Percentiles rank a stretch among this genome's conserved stretches.
Evolutionary conservation across 2,888 invertebrate genomes (phyloP).

Genomic region (Ommatoiulus sabulosus): DNA sequence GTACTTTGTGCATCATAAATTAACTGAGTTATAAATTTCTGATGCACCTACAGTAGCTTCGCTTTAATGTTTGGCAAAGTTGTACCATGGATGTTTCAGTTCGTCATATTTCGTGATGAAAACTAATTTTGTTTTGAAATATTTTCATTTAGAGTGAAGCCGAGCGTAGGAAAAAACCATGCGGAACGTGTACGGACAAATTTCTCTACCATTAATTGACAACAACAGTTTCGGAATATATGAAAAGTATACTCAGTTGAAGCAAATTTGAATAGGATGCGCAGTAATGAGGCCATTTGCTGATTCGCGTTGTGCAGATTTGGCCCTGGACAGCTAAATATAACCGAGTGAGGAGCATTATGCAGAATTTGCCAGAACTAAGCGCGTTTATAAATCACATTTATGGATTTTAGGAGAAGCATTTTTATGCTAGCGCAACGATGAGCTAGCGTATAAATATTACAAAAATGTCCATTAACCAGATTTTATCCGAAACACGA

Average conservation of each 20-base stretch:
- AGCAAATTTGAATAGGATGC: neutral
- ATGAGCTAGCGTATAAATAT: neutral
- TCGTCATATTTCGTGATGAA: too few relatives aligned
- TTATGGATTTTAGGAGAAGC: conserved; percentile 12
- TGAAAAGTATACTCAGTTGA: neutral
- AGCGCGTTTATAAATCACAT: neutral
- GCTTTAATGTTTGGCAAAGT: too few relatives aligned
- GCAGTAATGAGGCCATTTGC: neutral
- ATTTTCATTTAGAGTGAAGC: too few relatives aligned
- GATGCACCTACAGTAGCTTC: too few relatives aligned
- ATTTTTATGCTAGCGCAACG: neutral
- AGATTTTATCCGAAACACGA: conserved; percentile 10
- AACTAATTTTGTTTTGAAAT: too few relatives aligned
- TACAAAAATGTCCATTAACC: conserved; percentile 7
- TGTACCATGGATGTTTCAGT: too few relatives aligned
- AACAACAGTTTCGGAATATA: neutral
- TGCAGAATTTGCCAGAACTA: neutral
- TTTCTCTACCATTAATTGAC: neutral
- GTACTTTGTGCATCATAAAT: too few relatives aligned
- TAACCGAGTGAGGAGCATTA: neutral
- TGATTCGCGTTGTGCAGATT: neutral
- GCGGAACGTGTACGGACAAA: neutral
- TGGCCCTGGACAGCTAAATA: neutral
- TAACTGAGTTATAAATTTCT: too few relatives aligned
- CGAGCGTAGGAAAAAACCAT: too few relatives aligned